Conservation (phyloP, 2,888 invertebrate genomes). For the Rhorus exstirpatorius region DNA sequence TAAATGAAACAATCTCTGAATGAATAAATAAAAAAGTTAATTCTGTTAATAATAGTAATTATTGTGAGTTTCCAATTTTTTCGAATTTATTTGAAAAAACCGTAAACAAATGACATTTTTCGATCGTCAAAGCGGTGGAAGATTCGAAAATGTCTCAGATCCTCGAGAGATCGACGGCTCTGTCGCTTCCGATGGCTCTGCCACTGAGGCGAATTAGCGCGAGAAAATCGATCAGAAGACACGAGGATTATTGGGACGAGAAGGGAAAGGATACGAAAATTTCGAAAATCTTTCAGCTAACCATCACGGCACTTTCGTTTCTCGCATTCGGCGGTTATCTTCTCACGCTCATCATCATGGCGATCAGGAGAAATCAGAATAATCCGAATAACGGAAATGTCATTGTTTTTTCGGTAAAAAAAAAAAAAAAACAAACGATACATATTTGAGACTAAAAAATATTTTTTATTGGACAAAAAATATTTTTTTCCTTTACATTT, state of each 20-base stretch:
- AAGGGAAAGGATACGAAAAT: conserved; percentile 88
- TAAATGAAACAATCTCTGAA: no score
- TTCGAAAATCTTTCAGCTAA: conserved; percentile 92
- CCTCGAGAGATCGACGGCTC: conserved; percentile 59
- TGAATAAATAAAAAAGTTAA: no score
- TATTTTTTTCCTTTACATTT: no score
- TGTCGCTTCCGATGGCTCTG: conserved; percentile 78
- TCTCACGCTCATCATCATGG: conserved; percentile 92
- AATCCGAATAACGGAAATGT: conserved; percentile 78
- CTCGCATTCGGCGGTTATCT: conserved; percentile 95
- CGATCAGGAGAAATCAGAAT: conserved; percentile 89
- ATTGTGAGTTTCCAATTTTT: no score
- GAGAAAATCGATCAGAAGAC: conserved; percentile 79
- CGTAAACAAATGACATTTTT: no score
- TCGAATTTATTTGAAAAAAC: no score
- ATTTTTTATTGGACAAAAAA: no score
- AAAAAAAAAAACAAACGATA: neutral
- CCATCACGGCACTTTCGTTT: conserved; percentile 93
- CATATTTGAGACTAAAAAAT: neutral
- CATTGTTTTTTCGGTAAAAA: conserved; percentile 82
- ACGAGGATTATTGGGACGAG: conserved; percentile 87
- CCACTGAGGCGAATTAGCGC: conserved; percentile 76
- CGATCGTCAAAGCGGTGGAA: conserved; percentile 15
- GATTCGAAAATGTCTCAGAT: conserved; percentile 26
- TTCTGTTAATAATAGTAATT: no score